Percentiles rank a stretch among this genome's conserved stretches.
These are phyloP conservation scores for Ptilodon capucinus DNA, from an alignment of 2,888 invertebrate genomes.

Conservation along the genomic window DNA sequence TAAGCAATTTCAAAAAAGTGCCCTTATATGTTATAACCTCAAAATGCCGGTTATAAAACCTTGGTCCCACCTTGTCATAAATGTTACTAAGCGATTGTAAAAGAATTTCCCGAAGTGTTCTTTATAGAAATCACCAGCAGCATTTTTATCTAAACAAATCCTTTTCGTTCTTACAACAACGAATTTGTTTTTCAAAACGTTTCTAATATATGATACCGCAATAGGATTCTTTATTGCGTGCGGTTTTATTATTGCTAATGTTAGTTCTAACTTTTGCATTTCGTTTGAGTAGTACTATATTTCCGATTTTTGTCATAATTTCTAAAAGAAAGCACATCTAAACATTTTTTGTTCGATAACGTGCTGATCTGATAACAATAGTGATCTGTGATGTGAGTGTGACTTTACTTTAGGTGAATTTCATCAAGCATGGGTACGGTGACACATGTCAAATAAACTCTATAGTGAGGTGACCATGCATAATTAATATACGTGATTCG, in stretches of 20 bases:
- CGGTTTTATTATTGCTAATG: slow-evolving; percentile 94
- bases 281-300: background rate
- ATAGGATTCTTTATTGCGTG: slow-evolving; percentile 90
- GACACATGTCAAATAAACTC: too few relatives aligned
- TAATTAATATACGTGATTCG: too few relatives aligned
- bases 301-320: slow-evolving; percentile 30
- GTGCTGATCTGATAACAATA: too few relatives aligned
- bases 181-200: slow-evolving; percentile 87
- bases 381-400: too few relatives aligned
- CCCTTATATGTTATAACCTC: too few relatives aligned
- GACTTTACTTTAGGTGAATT: too few relatives aligned
- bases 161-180: slow-evolving; percentile 87
- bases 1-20: too few relatives aligned
- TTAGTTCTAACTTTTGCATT: slow-evolving; percentile 85
- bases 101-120: slow-evolving; percentile 94
- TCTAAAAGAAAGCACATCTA: background rate
- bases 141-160: slow-evolving; percentile 81
- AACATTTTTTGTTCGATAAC: too few relatives aligned
- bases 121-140: slow-evolving; percentile 89
- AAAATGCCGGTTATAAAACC: too few relatives aligned
- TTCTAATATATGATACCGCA: slow-evolving; percentile 86
- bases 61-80: slow-evolving; percentile 94
- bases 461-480: too few relatives aligned
- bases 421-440: too few relatives aligned
- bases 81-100: slow-evolving; percentile 90